Conservation (phyloP, 2,888 invertebrate species). For the Hydropsyche betteni region DNA sequence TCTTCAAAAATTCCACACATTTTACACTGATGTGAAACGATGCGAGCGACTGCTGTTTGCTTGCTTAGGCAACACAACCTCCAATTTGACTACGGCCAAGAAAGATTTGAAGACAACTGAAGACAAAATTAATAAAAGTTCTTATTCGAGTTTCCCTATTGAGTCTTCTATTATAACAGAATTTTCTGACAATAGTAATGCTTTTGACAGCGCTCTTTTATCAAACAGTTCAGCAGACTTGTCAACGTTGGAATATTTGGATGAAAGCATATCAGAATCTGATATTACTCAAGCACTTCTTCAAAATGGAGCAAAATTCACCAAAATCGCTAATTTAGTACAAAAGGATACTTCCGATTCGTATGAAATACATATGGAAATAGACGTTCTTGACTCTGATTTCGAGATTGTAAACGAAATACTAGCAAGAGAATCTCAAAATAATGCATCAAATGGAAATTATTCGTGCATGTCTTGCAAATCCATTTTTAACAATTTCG, state of each 20-base stretch:
- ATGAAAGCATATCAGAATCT: conserved; percentile 56
- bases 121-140: conserved; percentile 64
- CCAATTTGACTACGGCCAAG: neutral
- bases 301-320: conserved; percentile 54
- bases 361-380: conserved; percentile 59
- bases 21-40: conserved; percentile 62
- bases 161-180: conserved; percentile 64
- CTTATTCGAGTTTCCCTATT: neutral
- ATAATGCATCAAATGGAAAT: conserved; percentile 50
- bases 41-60: conserved; percentile 61
- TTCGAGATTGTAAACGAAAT: conserved; percentile 60
- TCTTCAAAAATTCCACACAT: conserved; percentile 62
- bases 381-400: conserved; percentile 62
- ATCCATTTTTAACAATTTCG: conserved; percentile 57
- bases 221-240: conserved; percentile 62
- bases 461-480: conserved; percentile 61
- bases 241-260: conserved; percentile 57
- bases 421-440: conserved; percentile 20
- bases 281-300: conserved; percentile 54
- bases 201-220: conserved; percentile 51
- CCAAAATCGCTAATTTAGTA: conserved; percentile 59
- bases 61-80: conserved; percentile 33
- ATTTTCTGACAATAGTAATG: conserved; percentile 58
- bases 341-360: conserved; percentile 57
- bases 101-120: conserved; percentile 59